These are phyloP conservation scores for Pygmarrhopalites habei DNA, from an alignment of 1,140 invertebrate species.

Conservation along the genomic window DNA sequence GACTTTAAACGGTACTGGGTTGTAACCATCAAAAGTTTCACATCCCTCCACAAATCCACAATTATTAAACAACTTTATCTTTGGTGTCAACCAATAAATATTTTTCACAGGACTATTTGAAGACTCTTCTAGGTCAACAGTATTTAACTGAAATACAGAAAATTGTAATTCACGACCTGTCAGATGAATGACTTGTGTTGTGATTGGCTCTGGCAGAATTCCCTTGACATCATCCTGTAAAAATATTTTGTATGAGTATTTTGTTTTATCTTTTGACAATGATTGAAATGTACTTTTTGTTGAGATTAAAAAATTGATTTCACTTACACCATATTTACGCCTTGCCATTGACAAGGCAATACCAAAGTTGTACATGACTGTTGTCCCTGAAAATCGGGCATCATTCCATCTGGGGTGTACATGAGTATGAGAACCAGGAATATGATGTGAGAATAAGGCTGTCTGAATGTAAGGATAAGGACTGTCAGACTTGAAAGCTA, in stretches of 20 bases:
- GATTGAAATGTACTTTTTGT: too few species aligned
- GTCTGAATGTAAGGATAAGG: conserved; percentile 58
- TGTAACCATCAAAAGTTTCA: conserved; percentile 63
- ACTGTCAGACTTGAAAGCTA: conserved; percentile 36
- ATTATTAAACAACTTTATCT: conserved; percentile 58
- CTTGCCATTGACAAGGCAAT: conserved; percentile 62
- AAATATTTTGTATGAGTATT: too few species aligned
- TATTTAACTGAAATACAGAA: conserved; percentile 77
- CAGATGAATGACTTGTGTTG: conserved; percentile 69
- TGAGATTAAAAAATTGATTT: conserved; percentile 15
- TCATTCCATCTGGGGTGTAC: conserved; percentile 43
- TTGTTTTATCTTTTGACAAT: too few species aligned
- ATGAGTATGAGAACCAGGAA: conserved; percentile 57
- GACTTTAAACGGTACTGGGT: conserved; percentile 66
- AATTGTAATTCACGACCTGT: conserved; percentile 69
- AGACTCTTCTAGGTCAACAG: conserved; percentile 54
- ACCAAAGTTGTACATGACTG: conserved; percentile 63
- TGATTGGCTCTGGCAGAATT: conserved; percentile 63
- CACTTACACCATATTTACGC: conserved; percentile 60
- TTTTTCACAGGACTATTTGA: conserved; percentile 57
- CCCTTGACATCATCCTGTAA: conserved; percentile 48
- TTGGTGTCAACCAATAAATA: conserved; percentile 64
- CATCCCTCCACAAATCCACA: conserved; percentile 56
- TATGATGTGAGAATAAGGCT: conserved; percentile 60
- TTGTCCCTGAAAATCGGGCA: conserved; percentile 48